Base-by-base conservation (phyloP, 2,113 vertebrate species). In the Xenotilapia longispinis region DNA sequence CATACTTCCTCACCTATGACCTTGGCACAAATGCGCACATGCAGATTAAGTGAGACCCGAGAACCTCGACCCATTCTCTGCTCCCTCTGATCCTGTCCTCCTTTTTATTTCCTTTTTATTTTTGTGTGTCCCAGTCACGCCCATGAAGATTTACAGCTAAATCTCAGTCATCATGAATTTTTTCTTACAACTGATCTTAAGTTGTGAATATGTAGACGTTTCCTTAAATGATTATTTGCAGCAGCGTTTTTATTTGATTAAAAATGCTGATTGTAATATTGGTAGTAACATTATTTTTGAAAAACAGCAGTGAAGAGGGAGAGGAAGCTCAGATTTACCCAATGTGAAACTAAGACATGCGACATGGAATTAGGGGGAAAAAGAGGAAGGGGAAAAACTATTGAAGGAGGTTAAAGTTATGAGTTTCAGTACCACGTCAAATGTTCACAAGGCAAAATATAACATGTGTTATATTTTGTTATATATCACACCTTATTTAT, bases 1-100 rank as follows among this genome's bases (percentile, higher is more conserved):
- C 89, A 90, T 86, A 84, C 80, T 70, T 89, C 65, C 70, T 90
- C 91, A 92, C 86, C 80, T 89, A 90, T 88, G 89, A 92, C 91
- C 88, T 93, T 94, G 92, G 80, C 88, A 53, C 73, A 26, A 60
- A 63, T 38, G 4, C 60, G 19, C 45, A 49, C 84, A 63, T n/a
- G 38, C 68, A 88, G 88, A 87, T 89, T 81, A 84, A 85, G 42
- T 55, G 81, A 79, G 12, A 80, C 68, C 33, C 5, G 49, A 84
- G 88, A 88, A 87, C 85, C 87, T 81, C 58, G 4, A 55, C 49
- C 82, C 10, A 4, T 81, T 80, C 84, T 84, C 47, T 7, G 9
- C 45, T 26, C 33, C 36, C 80, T 65, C 85, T 91, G 86, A 91
- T 93, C 87, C 91, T 28, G 49, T 80, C 73, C 88, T 75, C 42